Evolutionary conservation across 1,140 invertebrate species (phyloP), one percentile per base, ranked within the genome.

Genomic region (Drosophila teissieri): DNA sequence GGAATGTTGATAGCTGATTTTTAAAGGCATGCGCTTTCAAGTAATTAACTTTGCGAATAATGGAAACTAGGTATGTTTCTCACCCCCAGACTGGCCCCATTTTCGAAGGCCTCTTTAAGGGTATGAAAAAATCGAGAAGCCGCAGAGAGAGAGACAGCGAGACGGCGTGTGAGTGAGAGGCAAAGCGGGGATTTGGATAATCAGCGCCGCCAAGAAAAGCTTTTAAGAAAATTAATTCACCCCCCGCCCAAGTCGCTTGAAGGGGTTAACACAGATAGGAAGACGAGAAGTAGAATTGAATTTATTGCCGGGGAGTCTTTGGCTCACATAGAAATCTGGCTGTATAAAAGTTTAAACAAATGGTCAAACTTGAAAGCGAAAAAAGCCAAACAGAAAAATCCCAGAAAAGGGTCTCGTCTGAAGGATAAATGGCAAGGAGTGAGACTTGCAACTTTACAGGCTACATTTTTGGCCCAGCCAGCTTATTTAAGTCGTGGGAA

Each of bases 171-270:
- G 54, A 24, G 34, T 17, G 45, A n/a, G 44, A n/a, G n/a, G 15
- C 45, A 57, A 24, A 17, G 42, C 37, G 40, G 73, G 70, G 48
- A 54, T 55, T 73, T 39, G 78, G 84, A 89, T 89, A 89, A 89
- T 89, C 84, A 89, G 80, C 84, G 62, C 76, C 73, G 80, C 80
- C 84, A 89, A 89, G 84, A 83, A 89, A 89, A 78, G 84, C 84
- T 89, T 89, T 89, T 89, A 89, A 89, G 84, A 89, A 89, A 89
- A 89, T 89, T 89, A 89, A 89, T 89, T 89, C 80, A 55, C 68
- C 79, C 81, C 81, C 73, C 27, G 57, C 65, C 42, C 27, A 4
- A 31, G 22, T 42, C 36, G 10, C 34, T 17, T 36, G 64, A 88
- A 88, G 78, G 82, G 82, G 78, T 86, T 88, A 86, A 88, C 51